Base-by-base conservation (phyloP, 1,140 invertebrate species). In the Drosophila ambigua region DNA sequence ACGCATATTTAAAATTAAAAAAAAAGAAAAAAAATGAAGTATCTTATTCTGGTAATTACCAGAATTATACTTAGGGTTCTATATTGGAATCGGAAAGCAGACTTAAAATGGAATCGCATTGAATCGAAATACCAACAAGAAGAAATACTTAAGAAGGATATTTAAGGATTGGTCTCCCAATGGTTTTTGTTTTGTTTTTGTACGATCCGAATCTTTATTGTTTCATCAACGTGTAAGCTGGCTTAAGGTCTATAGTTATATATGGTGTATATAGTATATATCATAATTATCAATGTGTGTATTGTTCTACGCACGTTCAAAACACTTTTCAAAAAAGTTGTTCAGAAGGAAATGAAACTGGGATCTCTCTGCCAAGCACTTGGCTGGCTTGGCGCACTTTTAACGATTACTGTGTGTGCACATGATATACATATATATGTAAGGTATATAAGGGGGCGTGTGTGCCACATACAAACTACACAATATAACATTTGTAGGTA, bases 121-220 rank as follows among this genome's bases (percentile, higher is more conserved):
- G 23, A 24, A 24, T 24, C 23, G 4, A 24, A 24, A 4, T 24
- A 24, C 23, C 2, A 24, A 24, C 2, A 24, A 4, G 2, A 24
- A 24, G 0, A 24, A 24, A 24, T 4, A 3, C 23, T 24, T 24
- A 2, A 20, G 20, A 20, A 20, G 20, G 20, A 24, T 24, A 24
- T 24, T 24, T 3, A 24, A 24, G 23, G 23, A 24, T 4, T 24
- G 2, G 2, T 24, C 4, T 2, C 20, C 23, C 23, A 24, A 39
- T 43, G n/a, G 26, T 26, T 20, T 46, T 28, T 31, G 28, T 20
- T 20, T 41, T 8, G 35, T 66, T 82, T 77, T 80, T 80, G 67
- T 85, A 84, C 81, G 81, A 85, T 85, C 77, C 65, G 74, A 87
- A 87, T 87, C 78, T 87, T 87, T 87, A 87, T 87, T 87, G 82